Base-by-base conservation (phyloP, 2,797 vertebrate genomes). In the Selene dorsalis region DNA sequence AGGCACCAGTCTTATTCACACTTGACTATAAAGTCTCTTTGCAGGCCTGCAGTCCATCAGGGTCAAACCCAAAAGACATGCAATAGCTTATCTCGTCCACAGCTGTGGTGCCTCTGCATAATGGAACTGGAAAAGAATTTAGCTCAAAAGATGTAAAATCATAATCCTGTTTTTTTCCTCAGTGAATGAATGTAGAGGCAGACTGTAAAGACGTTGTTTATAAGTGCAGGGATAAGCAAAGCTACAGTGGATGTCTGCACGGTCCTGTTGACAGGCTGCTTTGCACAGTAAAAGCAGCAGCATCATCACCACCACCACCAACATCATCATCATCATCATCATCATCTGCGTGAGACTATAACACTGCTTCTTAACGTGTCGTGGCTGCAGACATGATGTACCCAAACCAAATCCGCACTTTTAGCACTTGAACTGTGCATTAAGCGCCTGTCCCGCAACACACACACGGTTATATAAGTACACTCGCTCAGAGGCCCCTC, bases 351-450 rank as follows among this genome's bases (percentile, higher is more conserved):
- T 43, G 24, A 60, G 69, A 79, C 62, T 24, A 41, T n/a, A 41
- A 75, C 0, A 13, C 66, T 63, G 45, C 10, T 53, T 69, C 62
- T 64, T n/a, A 45, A 52, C 71, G 38, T 47, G 32, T 43, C 17
- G 43, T 69, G 57, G 41, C 66, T 74, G 78, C 74, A 75, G 56
- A 68, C 61, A 57, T 32, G 53, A 73, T 75, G 77, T n/a, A 43
- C 55, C 24, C 81, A 77, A 77, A 85, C 30, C 79, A 91, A 84
- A 91, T 88, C 87, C 75, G 59, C 24, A 90, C 84, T 91, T 87
- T 87, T 85, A 75, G 70, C 84, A 84, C 85, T 89, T 87, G 78
- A 84, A 85, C 72, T 88, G 77, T 80, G 80, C 83, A 84, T 88
- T 88, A 88, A 90, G 69, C 66, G 0, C 87, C 79, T 90, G 87